Conservation (phyloP, 2,113 vertebrate species). For the Columba livia region DNA sequence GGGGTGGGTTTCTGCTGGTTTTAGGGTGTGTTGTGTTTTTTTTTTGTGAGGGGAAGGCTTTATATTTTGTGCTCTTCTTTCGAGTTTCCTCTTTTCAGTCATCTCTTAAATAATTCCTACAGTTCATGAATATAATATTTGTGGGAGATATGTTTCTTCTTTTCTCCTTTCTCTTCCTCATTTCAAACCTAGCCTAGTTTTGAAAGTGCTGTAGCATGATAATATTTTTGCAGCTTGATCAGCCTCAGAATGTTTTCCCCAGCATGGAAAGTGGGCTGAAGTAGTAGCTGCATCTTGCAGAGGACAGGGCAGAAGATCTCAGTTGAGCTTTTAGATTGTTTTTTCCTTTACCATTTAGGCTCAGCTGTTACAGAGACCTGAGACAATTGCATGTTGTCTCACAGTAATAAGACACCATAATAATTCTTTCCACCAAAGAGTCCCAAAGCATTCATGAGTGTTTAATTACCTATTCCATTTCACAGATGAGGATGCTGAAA, state of each 20-base stretch:
- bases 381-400: conserved; percentile 61
- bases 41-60: neutral
- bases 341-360: conserved; percentile 45
- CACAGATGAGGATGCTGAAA: conserved; percentile 44
- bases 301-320: conserved; percentile 3
- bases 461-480: conserved; percentile 49
- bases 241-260: neutral
- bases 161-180: conserved; percentile 54
- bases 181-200: neutral
- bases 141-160: conserved; percentile 51
- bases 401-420: conserved; percentile 68
- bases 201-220: neutral
- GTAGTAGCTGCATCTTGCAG: conserved; percentile 6
- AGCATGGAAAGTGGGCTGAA: neutral
- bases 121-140: conserved; percentile 64
- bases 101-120: conserved; percentile 75
- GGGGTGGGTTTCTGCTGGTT: neutral
- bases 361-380: conserved; percentile 67
- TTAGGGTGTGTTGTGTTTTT: neutral
- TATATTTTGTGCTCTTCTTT: conserved; percentile 59
- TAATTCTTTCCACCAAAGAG: conserved; percentile 69
- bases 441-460: conserved; percentile 50
- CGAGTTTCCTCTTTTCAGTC: conserved; percentile 70
- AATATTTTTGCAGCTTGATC: neutral
- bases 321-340: conserved; percentile 14